These are phyloP conservation scores for Cephonodes hylas DNA, from an alignment of 2,888 invertebrate genomes.

Conservation along the genomic window DNA sequence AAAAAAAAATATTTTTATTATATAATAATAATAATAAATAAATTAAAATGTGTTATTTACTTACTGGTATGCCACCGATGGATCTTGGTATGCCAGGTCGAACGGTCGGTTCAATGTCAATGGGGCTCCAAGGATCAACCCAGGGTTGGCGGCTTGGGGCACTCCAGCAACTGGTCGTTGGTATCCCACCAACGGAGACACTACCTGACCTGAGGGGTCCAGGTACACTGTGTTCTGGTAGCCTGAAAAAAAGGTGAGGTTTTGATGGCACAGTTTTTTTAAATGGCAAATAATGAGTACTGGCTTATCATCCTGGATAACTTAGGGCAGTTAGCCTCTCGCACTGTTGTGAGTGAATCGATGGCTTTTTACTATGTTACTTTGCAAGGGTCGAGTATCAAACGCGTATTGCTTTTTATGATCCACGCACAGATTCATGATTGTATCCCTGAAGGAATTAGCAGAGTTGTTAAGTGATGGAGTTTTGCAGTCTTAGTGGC, in stretches of 20 bases:
- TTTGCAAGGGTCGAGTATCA: too few species aligned
- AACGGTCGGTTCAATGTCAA: conserved; percentile 47
- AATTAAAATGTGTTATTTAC: too few species aligned
- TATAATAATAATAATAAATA: too few species aligned
- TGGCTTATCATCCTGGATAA: too few species aligned
- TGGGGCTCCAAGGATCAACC: conserved; percentile 41
- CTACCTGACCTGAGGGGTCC: conserved; percentile 53
- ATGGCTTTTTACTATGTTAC: too few species aligned
- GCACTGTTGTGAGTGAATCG: too few species aligned
- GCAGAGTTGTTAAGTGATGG: too few species aligned
- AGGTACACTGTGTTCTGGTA: conserved; percentile 62
- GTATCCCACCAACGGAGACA: conserved; percentile 46
- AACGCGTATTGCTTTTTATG: too few species aligned
- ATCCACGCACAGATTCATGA: too few species aligned
- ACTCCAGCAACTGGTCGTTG: conserved; percentile 31
- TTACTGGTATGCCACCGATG: conserved; percentile 50
- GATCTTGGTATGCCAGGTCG: conserved; percentile 50
- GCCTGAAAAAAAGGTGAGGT: conserved; percentile 37
- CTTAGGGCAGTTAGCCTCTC: too few species aligned
- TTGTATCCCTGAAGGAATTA: too few species aligned
- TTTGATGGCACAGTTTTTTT: neutral
- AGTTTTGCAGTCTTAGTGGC: too few species aligned
- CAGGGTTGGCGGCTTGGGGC: conserved; percentile 38
- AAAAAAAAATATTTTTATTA: neutral
- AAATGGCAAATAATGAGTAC: neutral